Conservation (phyloP, 2,888 invertebrate genomes). For the Sarcophaga rosellei region DNA sequence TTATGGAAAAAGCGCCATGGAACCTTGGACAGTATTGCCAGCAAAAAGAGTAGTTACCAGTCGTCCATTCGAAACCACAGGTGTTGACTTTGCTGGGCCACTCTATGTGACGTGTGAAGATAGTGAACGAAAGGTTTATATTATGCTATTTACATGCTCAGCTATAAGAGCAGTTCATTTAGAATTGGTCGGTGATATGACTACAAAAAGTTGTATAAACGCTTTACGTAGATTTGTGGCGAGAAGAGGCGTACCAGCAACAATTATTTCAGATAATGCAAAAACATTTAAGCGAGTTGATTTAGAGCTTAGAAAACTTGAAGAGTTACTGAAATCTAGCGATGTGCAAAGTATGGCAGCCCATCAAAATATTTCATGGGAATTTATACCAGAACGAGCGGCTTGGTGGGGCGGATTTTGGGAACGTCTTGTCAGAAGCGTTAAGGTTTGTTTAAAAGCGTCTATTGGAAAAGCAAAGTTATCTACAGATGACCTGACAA, state of each 20-base stretch:
- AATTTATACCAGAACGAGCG: constrained; percentile 57
- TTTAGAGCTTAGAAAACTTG: constrained; percentile 34
- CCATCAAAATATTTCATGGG: constrained; percentile 43
- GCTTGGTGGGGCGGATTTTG: constrained; percentile 66
- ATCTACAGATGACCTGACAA: constrained; percentile 43
- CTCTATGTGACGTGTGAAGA: constrained; percentile 38
- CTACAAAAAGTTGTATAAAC: constrained; percentile 52
- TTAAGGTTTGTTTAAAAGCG: constrained; percentile 60
- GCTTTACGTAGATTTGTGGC: constrained; percentile 55
- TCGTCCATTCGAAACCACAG: constrained; percentile 59
- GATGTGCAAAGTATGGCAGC: constrained; percentile 53
- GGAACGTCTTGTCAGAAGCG: constrained; percentile 58
- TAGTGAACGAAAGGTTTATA: constrained; percentile 19
- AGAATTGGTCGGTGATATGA: constrained; percentile 52
- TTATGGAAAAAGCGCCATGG: constrained; percentile 53
- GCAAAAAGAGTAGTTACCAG: constrained; percentile 45
- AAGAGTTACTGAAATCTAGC: constrained; percentile 32
- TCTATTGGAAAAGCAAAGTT: constrained; percentile 57
- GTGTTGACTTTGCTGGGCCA: constrained; percentile 57
- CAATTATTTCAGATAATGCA: constrained; percentile 39
- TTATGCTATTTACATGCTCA: constrained; percentile 56
- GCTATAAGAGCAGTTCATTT: constrained; percentile 58
- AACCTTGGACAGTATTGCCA: constrained; percentile 56
- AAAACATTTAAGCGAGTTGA: constrained; percentile 5
- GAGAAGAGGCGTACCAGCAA: constrained; percentile 42